Evolutionary conservation across 2,113 vertebrate species (phyloP).

Genomic region (Ciconia boyciana): DNA sequence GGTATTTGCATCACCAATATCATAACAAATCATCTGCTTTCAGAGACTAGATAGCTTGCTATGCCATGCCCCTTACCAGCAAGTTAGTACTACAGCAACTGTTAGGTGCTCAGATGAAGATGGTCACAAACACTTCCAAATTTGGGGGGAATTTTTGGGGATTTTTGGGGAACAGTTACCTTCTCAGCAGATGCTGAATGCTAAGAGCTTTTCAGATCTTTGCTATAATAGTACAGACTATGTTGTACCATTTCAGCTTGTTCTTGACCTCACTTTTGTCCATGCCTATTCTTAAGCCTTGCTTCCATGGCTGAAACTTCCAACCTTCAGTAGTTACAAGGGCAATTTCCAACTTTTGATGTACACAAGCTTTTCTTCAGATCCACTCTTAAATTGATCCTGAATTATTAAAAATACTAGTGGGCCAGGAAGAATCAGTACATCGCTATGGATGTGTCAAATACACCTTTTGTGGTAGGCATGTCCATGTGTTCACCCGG

Average conservation of each 20-base stretch:
- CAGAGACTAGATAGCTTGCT: not conserved
- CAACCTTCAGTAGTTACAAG: not conserved
- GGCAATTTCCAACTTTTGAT: not conserved
- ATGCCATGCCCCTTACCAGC: not conserved
- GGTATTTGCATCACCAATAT: not conserved
- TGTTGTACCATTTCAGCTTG: not conserved
- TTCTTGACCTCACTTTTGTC: not conserved
- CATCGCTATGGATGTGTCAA: too few relatives aligned
- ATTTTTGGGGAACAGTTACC: not conserved
- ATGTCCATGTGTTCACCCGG: fast-evolving
- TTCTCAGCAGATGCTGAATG: not conserved
- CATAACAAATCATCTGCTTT: not conserved
- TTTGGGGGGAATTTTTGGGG: too few relatives aligned
- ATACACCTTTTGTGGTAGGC: too few relatives aligned
- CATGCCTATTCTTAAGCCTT: not conserved
- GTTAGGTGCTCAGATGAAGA: not conserved
- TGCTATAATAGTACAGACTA: not conserved
- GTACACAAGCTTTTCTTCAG: not conserved
- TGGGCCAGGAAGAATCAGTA: not conserved
- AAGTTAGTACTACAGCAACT: not conserved
- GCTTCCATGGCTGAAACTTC: not conserved
- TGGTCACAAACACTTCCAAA: not conserved
- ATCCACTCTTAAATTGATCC: not conserved
- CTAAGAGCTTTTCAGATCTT: not conserved
- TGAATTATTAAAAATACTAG: not conserved